Base-by-base conservation (phyloP, 2,797 vertebrate species). In the Cyprinella venusta region DNA sequence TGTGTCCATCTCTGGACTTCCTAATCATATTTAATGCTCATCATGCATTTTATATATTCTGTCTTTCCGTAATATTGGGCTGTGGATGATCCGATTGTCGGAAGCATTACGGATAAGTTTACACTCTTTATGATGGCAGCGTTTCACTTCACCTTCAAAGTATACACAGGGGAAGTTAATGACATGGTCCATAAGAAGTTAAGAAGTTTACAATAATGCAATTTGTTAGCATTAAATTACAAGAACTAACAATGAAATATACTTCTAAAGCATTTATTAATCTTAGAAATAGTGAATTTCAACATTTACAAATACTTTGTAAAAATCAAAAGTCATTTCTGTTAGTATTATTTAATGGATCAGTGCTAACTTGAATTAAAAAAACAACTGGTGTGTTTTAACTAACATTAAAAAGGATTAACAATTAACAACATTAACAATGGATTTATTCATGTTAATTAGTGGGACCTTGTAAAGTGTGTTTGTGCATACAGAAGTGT, bases 1-100 rank as follows among this genome's bases (percentile, higher is more conserved):
- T 6, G 33, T 18, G 40, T 48, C 26, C 30, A 21, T 72, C 30
- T 2, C 8, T 5, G 19, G 42, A 33, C 71, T 80, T 56, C 50
- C 56, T 71, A 50, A 75, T 74, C 48, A 19, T 45, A 82, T 82
- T 75, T 65, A 26, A 79, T 26, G 79, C 56, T 33, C 19, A 26
- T 33, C 6, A 67, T 71, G 40, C 24, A 72, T 63, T 75, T 75
- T 15, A 81, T 52, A 52, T 52, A 48, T 65, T 75, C 61, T 52
- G 72, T 63, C 19, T 61, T 64, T 40, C 13, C 0, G 13, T 82
- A 61, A 65, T 75, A 54, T 54, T 19, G 45, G 2, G 26, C 15
- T 2, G 16, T 21, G 59, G 70, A 26, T 48, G 24, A 74, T 50
- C n/a, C 19, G 30, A 33, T 81, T 72, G 68, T 72, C 30, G 5